A percentile compares a stretch with the other conserved stretches of the same genome.
phyloP scores from a whole-genome alignment of 2,113 vertebrate genomes.

The Hippopotamus amphibius region DNA sequence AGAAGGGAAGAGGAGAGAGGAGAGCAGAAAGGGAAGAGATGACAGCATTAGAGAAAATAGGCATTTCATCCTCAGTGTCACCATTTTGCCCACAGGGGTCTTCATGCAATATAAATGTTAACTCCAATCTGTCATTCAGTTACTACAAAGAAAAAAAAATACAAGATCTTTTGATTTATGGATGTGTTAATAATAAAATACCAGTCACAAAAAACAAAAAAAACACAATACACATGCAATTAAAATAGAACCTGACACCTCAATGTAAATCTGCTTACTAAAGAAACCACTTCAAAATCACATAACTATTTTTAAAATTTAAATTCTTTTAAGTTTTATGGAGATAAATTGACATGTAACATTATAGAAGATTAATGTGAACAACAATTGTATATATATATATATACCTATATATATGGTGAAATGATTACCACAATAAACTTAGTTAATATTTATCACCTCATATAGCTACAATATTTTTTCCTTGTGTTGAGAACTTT shows the following conservation, averaged over 20 bases:
- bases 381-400: background rate
- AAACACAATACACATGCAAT: background rate
- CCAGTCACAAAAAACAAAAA: no score
- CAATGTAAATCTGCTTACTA: background rate
- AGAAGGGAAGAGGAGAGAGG: background rate
- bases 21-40: background rate
- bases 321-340: background rate
- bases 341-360: background rate
- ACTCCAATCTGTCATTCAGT: no score
- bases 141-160: no score
- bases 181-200: no score
- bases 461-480: background rate
- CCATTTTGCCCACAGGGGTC: background rate
- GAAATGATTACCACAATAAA: background rate
- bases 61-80: background rate
- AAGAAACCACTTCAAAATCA: background rate
- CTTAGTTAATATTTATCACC: background rate
- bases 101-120: background rate
- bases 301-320: background rate
- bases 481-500: background rate
- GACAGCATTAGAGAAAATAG: background rate
- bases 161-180: no score
- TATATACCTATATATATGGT: background rate
- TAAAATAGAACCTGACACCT: background rate
- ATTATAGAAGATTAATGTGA: background rate